These are phyloP conservation scores for Eriocheir sinensis DNA, from an alignment of 1,140 invertebrate genomes.

Conservation along the genomic window DNA sequence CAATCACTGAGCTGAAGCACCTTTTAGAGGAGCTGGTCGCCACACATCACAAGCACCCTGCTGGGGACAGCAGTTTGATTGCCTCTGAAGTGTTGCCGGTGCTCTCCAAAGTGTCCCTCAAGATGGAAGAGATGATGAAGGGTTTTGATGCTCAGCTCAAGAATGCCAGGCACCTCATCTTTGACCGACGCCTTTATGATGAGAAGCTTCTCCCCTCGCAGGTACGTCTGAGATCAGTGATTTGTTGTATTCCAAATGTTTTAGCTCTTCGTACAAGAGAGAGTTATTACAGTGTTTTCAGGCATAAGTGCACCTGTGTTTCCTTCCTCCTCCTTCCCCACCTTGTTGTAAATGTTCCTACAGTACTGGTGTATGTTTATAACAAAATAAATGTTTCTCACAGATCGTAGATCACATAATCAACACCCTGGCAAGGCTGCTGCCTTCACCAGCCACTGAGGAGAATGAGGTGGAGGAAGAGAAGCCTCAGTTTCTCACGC, in stretches of 20 bases:
- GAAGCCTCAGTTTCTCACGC: constrained; percentile 19
- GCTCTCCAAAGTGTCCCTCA: constrained; percentile 42
- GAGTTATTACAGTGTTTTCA: no score
- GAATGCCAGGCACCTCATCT: neutral
- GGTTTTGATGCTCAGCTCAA: neutral
- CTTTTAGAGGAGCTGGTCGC: neutral
- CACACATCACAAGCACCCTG: neutral
- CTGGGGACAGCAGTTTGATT: neutral
- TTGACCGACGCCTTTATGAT: constrained; percentile 37
- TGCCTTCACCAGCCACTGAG: neutral
- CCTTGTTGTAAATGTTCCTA: no score
- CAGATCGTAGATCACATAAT: constrained; percentile 10
- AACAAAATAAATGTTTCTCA: no score
- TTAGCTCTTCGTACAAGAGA: no score
- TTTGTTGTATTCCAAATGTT: neutral
- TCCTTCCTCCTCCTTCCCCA: no score
- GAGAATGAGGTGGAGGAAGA: neutral
- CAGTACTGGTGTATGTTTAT: no score
- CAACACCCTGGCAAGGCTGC: neutral
- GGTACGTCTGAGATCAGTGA: constrained; percentile 3
- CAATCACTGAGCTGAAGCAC: constrained; percentile 29
- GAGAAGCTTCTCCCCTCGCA: constrained; percentile 31
- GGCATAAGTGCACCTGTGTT: neutral
- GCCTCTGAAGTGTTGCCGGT: neutral
- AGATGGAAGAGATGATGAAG: constrained; percentile 62